Conservation (phyloP, 1,140 invertebrate species). For the Pomphorhynchus laevis region DNA sequence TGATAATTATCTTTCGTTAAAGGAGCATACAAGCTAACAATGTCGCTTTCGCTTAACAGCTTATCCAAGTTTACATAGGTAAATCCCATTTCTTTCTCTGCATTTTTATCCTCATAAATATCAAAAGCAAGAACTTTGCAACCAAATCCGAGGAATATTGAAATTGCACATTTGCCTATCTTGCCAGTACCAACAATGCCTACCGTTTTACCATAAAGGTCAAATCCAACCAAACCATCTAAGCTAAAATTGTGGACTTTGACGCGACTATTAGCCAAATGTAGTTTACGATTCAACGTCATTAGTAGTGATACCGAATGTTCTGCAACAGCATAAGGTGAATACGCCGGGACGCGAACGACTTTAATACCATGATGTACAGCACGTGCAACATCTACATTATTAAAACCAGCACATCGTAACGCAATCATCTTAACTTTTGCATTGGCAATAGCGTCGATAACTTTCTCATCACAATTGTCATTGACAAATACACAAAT, state of each 20-base stretch:
- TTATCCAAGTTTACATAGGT: neutral
- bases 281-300: neutral
- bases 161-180: neutral
- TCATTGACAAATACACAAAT: slow-evolving; percentile 2
- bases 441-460: neutral
- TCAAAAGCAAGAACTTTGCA: neutral
- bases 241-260: slow-evolving; percentile 1
- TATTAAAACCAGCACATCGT: slow-evolving; percentile 1
- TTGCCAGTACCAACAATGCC: neutral
- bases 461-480: neutral
- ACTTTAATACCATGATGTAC: neutral
- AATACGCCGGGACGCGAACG: slow-evolving; percentile 1
- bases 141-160: neutral
- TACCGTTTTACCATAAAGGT: slow-evolving; percentile 1
- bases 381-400: neutral
- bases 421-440: neutral
- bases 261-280: neutral
- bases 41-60: slow-evolving; percentile 1
- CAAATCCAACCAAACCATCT: slow-evolving; percentile 1
- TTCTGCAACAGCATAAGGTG: slow-evolving; percentile 2
- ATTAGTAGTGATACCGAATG: neutral
- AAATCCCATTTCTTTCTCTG: slow-evolving; percentile 1
- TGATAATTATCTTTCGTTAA: neutral
- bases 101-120: neutral
- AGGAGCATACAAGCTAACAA: neutral